Evolutionary conservation across 2,797 vertebrate genomes (phyloP), one percentile per base, ranked within the genome.

Genomic region (Oreochromis grahami): DNA sequence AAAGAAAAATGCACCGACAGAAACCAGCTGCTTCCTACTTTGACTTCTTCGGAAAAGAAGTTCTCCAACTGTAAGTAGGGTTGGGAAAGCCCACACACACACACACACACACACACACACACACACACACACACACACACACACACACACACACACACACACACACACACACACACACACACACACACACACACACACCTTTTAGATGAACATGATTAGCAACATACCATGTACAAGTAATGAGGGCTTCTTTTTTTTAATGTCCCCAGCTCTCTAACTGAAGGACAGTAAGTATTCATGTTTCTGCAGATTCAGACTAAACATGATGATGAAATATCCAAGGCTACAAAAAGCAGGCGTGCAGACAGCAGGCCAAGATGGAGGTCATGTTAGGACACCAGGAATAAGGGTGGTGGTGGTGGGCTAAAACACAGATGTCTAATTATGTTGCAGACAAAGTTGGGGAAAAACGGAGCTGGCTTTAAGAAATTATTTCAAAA

Each of bases 21-120:
- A 95, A 91, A 93, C 83, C 38, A 12, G 89, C 84, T 51, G 84
- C 94, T 94, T 95, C 95, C 93, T 91, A 89, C 85, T 94, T 94
- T 89, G 82, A 88, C 86, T 90, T 88, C 74, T 81, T 60, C 12
- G 21, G 88, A 90, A 87, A 82, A 91, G 65, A 84, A 79, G 74
- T 70, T 70, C 26, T 82, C 81, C 74, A 86, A 89, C 84, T 88
- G 86, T 76, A 84, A 82, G 77, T 84, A 26, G 58, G 4, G 53
- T 78, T 65, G 65, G 86, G 83, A 87, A 89, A 91, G 82, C 83
- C 76, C 84, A 85, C 48, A 14, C 43, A 60, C 5, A 38, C 14
- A 15, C 26, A n/a, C 50, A 68, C 83, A 83, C 41, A 50, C 29
- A 32, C 48, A 50, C 32, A 34, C 34, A 34, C 36, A 38, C 36